phyloP scores from a whole-genome alignment of 2,113 vertebrate species.

The Megaptera novaeangliae region DNA sequence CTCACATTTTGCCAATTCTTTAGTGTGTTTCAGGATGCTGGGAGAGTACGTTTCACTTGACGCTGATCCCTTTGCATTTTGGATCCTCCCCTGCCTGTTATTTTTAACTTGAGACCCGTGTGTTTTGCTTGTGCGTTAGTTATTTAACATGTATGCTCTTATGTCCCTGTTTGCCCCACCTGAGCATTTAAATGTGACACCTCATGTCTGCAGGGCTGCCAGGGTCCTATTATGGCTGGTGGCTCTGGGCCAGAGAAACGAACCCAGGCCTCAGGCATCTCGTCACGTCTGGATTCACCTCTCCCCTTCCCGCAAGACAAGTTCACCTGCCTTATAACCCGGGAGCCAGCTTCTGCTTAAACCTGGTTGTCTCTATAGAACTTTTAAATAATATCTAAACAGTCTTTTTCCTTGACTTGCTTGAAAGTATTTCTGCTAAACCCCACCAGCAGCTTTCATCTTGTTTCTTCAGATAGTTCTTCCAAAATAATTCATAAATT shows the following conservation, averaged over 20 bases:
- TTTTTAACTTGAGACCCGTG: background rate
- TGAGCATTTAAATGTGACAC: conserved; percentile 39
- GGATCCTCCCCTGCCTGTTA: background rate
- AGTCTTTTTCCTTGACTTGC: background rate
- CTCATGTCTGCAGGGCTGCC: conserved; percentile 53
- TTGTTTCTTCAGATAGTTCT: background rate
- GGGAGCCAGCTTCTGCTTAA: background rate
- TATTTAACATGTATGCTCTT: background rate
- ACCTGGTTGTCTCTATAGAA: background rate
- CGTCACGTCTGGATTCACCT: conserved; percentile 57
- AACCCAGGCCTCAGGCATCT: conserved; percentile 4
- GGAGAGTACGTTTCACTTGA: background rate
- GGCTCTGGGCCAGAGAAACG: conserved; percentile 23
- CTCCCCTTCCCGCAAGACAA: conserved; percentile 23
- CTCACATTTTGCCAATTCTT: background rate
- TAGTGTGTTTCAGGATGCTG: background rate
- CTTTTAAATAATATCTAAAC: background rate
- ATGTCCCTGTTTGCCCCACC: background rate
- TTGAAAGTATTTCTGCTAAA: background rate
- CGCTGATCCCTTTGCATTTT: background rate
- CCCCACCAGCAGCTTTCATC: background rate
- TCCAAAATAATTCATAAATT: background rate
- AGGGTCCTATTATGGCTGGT: conserved; percentile 40
- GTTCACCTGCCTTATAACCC: background rate
- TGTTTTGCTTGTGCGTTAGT: background rate